These are phyloP conservation scores for Ditylenchus weischeri DNA, from an alignment of 2,888 invertebrate genomes.

Conservation along the genomic window DNA sequence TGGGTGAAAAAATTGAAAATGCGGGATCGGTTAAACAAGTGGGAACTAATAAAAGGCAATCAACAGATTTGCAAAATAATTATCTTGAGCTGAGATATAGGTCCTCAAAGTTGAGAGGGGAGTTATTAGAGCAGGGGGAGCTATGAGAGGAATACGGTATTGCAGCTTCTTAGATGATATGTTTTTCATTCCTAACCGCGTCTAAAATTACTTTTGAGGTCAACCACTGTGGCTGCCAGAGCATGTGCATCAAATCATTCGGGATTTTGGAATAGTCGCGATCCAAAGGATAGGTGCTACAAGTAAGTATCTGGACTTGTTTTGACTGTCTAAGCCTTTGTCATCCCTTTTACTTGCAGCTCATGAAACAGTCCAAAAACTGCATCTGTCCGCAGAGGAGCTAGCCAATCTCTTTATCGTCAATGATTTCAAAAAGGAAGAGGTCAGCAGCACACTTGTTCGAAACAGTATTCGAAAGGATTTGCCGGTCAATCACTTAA, in stretches of 20 bases:
- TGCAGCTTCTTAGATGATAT: too few relatives aligned
- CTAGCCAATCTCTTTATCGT: neutral
- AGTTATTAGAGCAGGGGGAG: too few relatives aligned
- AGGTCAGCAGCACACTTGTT: constrained; percentile 5
- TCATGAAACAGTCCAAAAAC: neutral
- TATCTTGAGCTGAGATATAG: too few relatives aligned
- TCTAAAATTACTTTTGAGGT: constrained; percentile 61
- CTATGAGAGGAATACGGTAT: too few relatives aligned
- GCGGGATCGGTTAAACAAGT: too few relatives aligned
- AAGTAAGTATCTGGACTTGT: constrained; percentile 14
- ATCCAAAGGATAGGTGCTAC: constrained; percentile 37
- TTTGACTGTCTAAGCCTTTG: too few relatives aligned
- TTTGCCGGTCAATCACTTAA: neutral
- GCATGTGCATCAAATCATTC: constrained; percentile 41
- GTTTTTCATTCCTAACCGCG: too few relatives aligned
- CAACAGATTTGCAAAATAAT: too few relatives aligned
- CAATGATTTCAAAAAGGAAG: constrained; percentile 6
- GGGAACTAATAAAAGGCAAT: too few relatives aligned
- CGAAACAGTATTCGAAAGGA: neutral
- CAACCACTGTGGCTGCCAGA: constrained; percentile 63
- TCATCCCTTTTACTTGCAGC: neutral
- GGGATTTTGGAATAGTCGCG: constrained; percentile 45
- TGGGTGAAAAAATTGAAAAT: too few relatives aligned
- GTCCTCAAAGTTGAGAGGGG: too few relatives aligned
- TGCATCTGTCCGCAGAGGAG: neutral